Base-by-base conservation (phyloP, 2,113 vertebrate genomes). In the Brevimyrus niger region DNA sequence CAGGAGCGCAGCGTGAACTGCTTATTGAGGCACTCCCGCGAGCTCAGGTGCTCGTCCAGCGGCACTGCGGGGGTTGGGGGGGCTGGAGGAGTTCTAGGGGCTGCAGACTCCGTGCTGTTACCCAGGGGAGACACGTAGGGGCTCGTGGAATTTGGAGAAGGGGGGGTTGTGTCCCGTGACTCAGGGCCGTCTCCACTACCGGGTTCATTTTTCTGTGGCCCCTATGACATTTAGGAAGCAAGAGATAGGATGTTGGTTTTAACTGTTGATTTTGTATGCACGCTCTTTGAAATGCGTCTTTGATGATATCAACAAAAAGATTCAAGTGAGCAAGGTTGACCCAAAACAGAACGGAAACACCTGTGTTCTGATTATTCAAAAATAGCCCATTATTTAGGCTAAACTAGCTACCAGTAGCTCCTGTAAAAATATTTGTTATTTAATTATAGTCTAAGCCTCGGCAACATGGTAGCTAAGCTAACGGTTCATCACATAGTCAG, bases 1-100 rank as follows among this genome's bases (percentile, higher is more conserved):
- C 97, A 97, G 44, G 96, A 97, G 42, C 84, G 92, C 31, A 93
- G 91, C 0, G 95, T 97, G 89, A 95, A 94, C 0, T 93, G 91
- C 76, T 96, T 89, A 19, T 42, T 55, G 90, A 96, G 89, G 90
- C 97, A 97, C 88, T 95, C 38, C 35, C 17, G 5, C 3, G 55
- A 73, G 80, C 47, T 47, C 47, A 90, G 58, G 76, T 46, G 53
- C 11, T 83, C 42, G 44, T 90, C 89, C 48, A 27, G 13, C 47
- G 50, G 65, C 4, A 15, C 4, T 15, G 53, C 6, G n/a, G 53
- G 19, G 44, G 27, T 1, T 3, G 31, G 9, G 8, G 38, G 35
- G 6, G 35, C 8, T 9, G 17, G 15, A n/a, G n/a, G n/a, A n/a
- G n/a, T n/a, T n/a, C n/a, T n/a, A 31, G 58, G 23, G 15, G 51